Evolutionary conservation across 1,140 invertebrate genomes (phyloP).

Genomic region (Rhopalosiphum maidis): DNA sequence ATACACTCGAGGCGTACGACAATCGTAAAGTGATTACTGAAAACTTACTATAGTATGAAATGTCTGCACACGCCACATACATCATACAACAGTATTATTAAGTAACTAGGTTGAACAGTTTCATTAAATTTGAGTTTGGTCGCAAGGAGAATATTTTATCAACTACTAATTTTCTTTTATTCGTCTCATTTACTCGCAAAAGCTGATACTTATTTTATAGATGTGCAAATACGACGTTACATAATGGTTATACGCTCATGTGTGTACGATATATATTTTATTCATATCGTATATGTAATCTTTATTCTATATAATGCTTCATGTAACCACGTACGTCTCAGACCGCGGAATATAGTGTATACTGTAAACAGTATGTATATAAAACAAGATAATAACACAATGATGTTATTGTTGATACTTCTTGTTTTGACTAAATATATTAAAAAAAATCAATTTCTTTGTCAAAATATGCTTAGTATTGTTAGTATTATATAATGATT

Average conservation of each 20-base stretch:
- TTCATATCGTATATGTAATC: not conserved
- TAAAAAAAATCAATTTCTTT: no score
- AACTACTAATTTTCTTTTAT: not conserved
- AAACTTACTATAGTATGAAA: not conserved
- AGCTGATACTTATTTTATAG: not conserved
- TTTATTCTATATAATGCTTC: not conserved
- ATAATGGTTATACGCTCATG: not conserved
- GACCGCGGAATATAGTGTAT: not conserved
- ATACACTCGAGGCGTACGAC: constrained; percentile 2
- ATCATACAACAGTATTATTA: not conserved
- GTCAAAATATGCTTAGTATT: no score
- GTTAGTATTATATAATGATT: no score
- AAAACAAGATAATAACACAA: no score
- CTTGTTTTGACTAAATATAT: no score
- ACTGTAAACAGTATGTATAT: no score
- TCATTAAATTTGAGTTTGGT: not conserved
- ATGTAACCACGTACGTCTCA: not conserved
- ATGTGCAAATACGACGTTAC: not conserved
- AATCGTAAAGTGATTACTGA: constrained; percentile 4
- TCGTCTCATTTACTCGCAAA: not conserved
- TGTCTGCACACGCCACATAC: not conserved
- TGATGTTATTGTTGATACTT: no score
- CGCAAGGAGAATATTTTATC: not conserved
- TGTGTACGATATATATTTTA: not conserved
- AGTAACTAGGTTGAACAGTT: not conserved